A percentile compares a stretch with the other conserved stretches of the same genome.
Conservation (phyloP, 2,888 invertebrate species). For the Hydropsyche betteni region DNA sequence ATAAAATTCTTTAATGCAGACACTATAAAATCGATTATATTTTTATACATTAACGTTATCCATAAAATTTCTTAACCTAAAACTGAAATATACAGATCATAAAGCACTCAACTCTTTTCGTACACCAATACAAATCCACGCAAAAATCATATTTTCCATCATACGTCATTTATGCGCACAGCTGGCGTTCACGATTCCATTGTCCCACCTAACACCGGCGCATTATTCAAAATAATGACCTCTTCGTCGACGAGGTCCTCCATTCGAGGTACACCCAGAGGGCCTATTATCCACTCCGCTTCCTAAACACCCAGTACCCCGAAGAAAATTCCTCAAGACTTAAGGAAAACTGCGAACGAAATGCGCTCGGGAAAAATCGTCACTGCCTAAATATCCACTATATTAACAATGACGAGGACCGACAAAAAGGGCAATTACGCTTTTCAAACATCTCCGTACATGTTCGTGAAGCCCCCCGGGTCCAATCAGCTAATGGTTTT, state of each 20-base stretch:
- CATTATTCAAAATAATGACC: conserved; percentile 52
- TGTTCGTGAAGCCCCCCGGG: not conserved
- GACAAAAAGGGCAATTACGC: not conserved
- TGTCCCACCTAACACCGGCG: conserved; percentile 34
- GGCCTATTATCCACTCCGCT: conserved; percentile 48
- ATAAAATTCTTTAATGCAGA: too few species aligned
- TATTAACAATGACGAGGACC: not conserved
- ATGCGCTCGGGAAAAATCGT: conserved; percentile 8
- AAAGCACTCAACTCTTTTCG: too few species aligned
- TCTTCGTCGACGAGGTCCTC: conserved; percentile 47
- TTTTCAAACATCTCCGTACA: conserved; percentile 6
- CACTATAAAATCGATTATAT: too few species aligned
- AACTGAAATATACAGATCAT: too few species aligned
- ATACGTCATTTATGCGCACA: not conserved
- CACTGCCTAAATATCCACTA: conserved; percentile 3
- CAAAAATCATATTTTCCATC: too few species aligned
- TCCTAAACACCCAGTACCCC: conserved; percentile 28
- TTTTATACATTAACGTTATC: too few species aligned
- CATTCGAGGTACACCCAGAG: conserved; percentile 51
- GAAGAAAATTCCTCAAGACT: not conserved
- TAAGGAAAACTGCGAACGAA: not conserved
- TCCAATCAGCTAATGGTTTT: conserved; percentile 18
- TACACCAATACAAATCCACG: too few species aligned
- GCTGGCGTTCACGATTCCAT: conserved; percentile 3
- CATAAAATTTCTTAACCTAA: too few species aligned